A percentile compares a stretch with the other conserved stretches of the same genome.
phyloP scores from a whole-genome alignment of 1,140 invertebrate species.

The Laodelphax striatellus region DNA sequence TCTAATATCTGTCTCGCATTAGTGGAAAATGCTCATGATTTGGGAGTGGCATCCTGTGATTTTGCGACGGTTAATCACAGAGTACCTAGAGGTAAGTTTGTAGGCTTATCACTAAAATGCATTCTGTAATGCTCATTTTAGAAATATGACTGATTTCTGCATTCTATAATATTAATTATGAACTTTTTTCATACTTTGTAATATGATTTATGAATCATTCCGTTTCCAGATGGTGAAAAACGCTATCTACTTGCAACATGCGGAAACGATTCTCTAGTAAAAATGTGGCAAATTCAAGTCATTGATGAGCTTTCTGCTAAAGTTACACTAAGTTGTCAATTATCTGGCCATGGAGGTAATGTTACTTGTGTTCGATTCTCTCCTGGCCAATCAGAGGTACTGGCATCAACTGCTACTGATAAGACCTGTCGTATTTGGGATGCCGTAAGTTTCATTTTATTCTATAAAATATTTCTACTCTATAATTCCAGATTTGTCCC shows the following conservation, averaged over 20 bases:
- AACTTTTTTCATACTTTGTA: too few relatives aligned
- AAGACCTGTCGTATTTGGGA: conserved; percentile 51
- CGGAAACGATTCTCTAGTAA: conserved; percentile 59
- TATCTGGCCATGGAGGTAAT: conserved; percentile 39
- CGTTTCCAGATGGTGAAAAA: conserved; percentile 4
- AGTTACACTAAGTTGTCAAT: conserved; percentile 11
- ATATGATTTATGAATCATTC: too few relatives aligned
- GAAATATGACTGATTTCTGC: too few relatives aligned
- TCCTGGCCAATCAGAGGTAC: conserved; percentile 36
- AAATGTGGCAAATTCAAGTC: conserved; percentile 51
- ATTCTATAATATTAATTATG: too few relatives aligned
- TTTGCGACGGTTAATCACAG: conserved; percentile 24
- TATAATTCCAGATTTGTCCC: too few relatives aligned
- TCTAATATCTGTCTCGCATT: conserved; percentile 17
- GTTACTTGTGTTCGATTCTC: conserved; percentile 47
- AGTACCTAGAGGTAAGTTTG: neutral
- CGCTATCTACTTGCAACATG: conserved; percentile 49
- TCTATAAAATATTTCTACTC: neutral
- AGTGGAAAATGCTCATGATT: conserved; percentile 39
- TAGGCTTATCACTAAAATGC: too few relatives aligned
- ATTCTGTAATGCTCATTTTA: too few relatives aligned
- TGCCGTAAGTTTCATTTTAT: conserved; percentile 34
- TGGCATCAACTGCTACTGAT: conserved; percentile 49
- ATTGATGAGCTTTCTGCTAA: conserved; percentile 12
- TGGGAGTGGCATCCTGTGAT: conserved; percentile 40